Evolutionary conservation across 2,888 invertebrate species (phyloP).

Genomic region (Caenorhabditis sp.): DNA sequence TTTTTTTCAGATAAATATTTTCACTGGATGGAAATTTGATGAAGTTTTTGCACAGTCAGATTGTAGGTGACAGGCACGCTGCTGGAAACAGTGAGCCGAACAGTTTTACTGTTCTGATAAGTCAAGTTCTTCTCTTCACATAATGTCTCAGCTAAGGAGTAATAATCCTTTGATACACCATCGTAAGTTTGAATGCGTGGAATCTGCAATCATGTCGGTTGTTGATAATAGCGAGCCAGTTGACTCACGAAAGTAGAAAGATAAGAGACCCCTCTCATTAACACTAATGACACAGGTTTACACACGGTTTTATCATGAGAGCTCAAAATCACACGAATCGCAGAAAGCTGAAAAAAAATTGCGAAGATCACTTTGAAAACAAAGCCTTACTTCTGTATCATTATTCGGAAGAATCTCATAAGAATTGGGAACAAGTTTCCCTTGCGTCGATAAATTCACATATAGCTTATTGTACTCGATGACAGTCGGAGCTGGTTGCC

Average conservation of each 20-base stretch:
- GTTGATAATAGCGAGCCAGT: too few species aligned
- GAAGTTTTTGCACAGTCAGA: background rate
- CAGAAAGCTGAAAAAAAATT: background rate
- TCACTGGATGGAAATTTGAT: background rate
- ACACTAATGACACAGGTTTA: background rate
- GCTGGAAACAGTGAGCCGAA: slow-evolving; percentile 2
- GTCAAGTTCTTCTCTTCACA: slow-evolving; percentile 3
- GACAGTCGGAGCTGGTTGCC: background rate
- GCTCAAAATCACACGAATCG: background rate
- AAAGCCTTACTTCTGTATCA: background rate
- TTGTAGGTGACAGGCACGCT: background rate
- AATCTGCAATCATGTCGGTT: background rate
- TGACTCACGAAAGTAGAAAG: background rate
- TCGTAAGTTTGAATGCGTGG: slow-evolving; percentile 4
- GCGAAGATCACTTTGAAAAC: background rate
- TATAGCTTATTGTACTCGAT: background rate
- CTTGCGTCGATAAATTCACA: background rate
- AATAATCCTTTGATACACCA: background rate
- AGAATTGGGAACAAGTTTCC: background rate
- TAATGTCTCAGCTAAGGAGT: background rate
- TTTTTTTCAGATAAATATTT: background rate
- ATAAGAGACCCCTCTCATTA: background rate
- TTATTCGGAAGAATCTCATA: background rate
- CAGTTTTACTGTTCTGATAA: slow-evolving; percentile 22
- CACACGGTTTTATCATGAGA: background rate